Evolutionary conservation across 2,797 vertebrate genomes (phyloP), one percentile per base, ranked within the genome.

Genomic region (Helostoma temminkii): DNA sequence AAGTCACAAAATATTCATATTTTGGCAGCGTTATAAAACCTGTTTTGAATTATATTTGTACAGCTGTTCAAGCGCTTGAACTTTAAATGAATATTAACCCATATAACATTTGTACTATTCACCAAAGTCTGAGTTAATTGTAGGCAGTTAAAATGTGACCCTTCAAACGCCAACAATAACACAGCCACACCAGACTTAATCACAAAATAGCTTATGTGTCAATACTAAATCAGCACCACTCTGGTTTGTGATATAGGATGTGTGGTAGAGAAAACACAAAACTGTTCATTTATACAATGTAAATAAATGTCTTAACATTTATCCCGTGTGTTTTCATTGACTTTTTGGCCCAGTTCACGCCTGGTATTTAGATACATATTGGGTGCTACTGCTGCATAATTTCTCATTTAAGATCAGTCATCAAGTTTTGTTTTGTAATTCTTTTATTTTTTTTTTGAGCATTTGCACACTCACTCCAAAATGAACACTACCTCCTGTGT

Each of bases 251-350:
- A 80, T 47, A 26, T 76, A 75, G 69, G 67, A 79, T 67, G 64
- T 80, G 76, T 87, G 73, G 47, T 86, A 84, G 66, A 60, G 59
- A 50, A 81, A 74, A 84, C 56, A 74, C 58, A 22, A 66, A 76
- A 37, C 57, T 75, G 70, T 88, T 80, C 57, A 73, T 78, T 86
- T 85, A 76, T 70, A 86, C 48, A 24, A 78, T 90, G 81, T 86
- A 85, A 92, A 91, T 91, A 91, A 91, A 92, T 59, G 75, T 89
- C 78, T 87, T 86, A 89, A 88, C 85, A 86, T 82, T 78, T 78
- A 54, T 22, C 25, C 11, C 45, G 36, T 25, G 62, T 69, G 59
- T 75, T 48, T 78, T 87, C 26, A 60, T 76, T 83, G 36, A 69
- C 34, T 15, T n/a, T 24, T 22, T 63, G n/a, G n/a, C n/a, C n/a